These are phyloP conservation scores for Magallana angulata DNA, from an alignment of 1,140 invertebrate genomes.

Conservation along the genomic window DNA sequence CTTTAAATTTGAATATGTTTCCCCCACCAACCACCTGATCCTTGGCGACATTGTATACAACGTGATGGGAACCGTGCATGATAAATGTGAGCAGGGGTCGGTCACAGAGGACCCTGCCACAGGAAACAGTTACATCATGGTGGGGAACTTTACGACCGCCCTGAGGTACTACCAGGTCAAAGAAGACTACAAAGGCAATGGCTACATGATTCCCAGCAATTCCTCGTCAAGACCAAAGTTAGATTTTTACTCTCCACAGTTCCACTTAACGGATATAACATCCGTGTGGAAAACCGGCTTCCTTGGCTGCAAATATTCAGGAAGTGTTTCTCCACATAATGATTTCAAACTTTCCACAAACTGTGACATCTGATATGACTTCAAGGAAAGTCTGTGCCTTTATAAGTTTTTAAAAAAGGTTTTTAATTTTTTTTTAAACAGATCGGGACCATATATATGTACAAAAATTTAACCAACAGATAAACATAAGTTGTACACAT, in stretches of 20 bases:
- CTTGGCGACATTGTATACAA: conserved; percentile 58
- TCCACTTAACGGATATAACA: conserved; percentile 62
- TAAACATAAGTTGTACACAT: no score
- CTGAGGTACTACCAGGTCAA: conserved; percentile 42
- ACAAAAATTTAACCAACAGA: no score
- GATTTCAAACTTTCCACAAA: neutral
- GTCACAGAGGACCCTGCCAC: neutral
- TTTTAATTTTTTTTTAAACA: no score
- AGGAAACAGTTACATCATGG: conserved; percentile 5
- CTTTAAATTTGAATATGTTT: conserved; percentile 33
- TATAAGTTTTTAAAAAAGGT: no score
- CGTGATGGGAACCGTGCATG: conserved; percentile 12
- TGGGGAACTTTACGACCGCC: conserved; percentile 30
- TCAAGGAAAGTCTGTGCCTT: neutral
- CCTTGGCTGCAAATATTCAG: conserved; percentile 66
- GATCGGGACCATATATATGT: no score
- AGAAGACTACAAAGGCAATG: conserved; percentile 40
- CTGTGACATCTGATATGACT: neutral
- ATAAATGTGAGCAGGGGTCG: neutral
- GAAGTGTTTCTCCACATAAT: conserved; percentile 64
- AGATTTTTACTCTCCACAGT: conserved; percentile 57
- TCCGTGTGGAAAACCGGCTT: conserved; percentile 74
- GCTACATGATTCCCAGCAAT: conserved; percentile 28
- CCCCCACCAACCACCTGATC: conserved; percentile 50
- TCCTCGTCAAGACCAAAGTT: conserved; percentile 59